phyloP scores from a whole-genome alignment of 30 jellyfish, hydroid and myxozoan species.

The Nemopilema nomurai region DNA sequence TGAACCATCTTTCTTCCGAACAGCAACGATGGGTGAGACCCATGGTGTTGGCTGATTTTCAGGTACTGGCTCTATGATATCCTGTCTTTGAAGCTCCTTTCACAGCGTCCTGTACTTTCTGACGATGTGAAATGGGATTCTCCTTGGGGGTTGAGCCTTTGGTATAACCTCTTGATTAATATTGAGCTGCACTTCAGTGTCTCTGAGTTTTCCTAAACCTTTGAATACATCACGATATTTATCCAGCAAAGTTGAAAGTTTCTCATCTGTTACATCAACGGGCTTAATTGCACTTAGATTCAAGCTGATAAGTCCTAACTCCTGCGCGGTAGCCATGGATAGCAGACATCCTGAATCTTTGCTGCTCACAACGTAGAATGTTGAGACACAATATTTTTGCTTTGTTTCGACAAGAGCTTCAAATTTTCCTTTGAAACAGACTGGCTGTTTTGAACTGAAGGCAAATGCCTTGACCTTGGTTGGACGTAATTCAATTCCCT shows the following conservation, averaged over 20 bases:
- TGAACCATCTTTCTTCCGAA: slow-evolving; percentile 52
- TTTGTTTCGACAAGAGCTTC: slow-evolving; percentile 26
- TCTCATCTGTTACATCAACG: too few species aligned
- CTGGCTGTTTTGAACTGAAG: slow-evolving; percentile 9
- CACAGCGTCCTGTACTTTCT: slow-evolving; percentile 39
- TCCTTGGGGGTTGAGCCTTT: slow-evolving; percentile 38
- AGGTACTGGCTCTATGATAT: slow-evolving; percentile 51
- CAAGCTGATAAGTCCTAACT: slow-evolving; percentile 21
- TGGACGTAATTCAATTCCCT: slow-evolving; percentile 13
- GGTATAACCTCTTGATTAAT: slow-evolving; percentile 24
- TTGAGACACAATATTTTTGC: not conserved
- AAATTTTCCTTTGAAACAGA: slow-evolving; percentile 21
- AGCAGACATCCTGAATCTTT: slow-evolving; percentile 9
- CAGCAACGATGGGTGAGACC: slow-evolving; percentile 60
- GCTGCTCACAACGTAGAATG: slow-evolving; percentile 34
- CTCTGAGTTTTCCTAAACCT: slow-evolving; percentile 32
- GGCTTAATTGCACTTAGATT: slow-evolving; percentile 15
- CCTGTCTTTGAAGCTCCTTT: slow-evolving; percentile 48
- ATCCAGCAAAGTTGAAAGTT: slow-evolving; percentile 11
- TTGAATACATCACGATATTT: slow-evolving; percentile 22
- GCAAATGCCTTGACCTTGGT: slow-evolving; percentile 29
- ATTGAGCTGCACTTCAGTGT: not conserved
- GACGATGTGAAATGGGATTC: slow-evolving; percentile 69
- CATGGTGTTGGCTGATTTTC: slow-evolving; percentile 65
- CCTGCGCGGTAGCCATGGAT: slow-evolving; percentile 36